Percentiles rank a stretch among this genome's conserved stretches.
phyloP scores from a whole-genome alignment of 1,140 invertebrate species.

The Hyles euphorbiae region DNA sequence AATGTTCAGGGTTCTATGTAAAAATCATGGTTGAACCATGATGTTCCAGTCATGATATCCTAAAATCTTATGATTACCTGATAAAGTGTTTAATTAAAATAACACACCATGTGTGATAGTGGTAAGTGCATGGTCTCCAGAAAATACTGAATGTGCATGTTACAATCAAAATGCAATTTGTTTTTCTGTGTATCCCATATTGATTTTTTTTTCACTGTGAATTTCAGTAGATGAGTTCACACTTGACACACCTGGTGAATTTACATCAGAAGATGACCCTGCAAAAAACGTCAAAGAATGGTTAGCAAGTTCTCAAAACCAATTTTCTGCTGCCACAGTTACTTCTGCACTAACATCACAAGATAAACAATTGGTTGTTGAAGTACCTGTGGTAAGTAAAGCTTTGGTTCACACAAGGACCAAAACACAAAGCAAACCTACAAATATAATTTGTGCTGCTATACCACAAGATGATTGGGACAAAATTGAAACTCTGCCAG shows the following conservation, averaged over 20 bases:
- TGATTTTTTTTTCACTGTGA: conserved; percentile 4
- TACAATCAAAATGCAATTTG: too few relatives aligned
- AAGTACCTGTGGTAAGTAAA: conserved; percentile 37
- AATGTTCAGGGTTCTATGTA: too few relatives aligned
- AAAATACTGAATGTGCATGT: too few relatives aligned
- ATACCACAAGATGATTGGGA: conserved; percentile 58
- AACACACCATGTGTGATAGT: too few relatives aligned
- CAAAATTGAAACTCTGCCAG: conserved; percentile 55
- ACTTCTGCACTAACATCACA: conserved; percentile 36
- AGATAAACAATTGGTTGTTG: conserved; percentile 15
- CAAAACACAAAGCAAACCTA: conserved; percentile 25
- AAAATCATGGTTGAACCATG: too few relatives aligned
- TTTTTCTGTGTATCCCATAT: too few relatives aligned
- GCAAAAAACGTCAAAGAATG: conserved; percentile 58
- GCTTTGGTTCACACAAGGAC: conserved; percentile 43
- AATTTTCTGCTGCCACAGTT: conserved; percentile 48
- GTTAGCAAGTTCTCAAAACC: conserved; percentile 56
- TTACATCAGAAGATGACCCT: conserved; percentile 27
- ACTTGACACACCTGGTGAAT: conserved; percentile 21
- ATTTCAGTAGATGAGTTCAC: conserved; percentile 52
- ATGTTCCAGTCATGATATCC: too few relatives aligned
- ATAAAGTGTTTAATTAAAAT: too few relatives aligned
- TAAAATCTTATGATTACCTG: too few relatives aligned
- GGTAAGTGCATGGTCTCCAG: too few relatives aligned
- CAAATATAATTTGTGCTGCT: conserved; percentile 29